Percentiles rank a stretch among this genome's conserved stretches.
phyloP scores from a whole-genome alignment of 2,888 invertebrate species.

The Tetragonisca angustula region DNA sequence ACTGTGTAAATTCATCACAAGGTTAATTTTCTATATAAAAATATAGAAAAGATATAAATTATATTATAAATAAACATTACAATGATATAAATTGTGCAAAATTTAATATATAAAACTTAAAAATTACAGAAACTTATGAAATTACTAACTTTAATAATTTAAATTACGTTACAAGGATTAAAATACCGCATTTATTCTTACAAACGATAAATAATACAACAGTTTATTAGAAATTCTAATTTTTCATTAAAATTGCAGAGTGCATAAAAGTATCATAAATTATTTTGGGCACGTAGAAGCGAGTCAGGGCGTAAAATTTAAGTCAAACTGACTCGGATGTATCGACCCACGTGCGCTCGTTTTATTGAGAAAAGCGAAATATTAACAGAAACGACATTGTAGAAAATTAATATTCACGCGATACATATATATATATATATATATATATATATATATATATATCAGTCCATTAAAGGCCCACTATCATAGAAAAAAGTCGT shows the following conservation, averaged over 20 bases:
- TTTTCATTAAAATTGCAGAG: background rate
- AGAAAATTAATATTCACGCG: background rate
- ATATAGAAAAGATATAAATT: too few relatives aligned
- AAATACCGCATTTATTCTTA: background rate
- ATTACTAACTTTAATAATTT: background rate
- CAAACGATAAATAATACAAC: background rate
- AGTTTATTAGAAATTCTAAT: background rate
- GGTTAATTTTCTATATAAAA: background rate
- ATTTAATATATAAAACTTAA: background rate
- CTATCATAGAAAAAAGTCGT: too few relatives aligned
- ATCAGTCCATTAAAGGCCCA: background rate
- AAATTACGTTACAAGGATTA: background rate
- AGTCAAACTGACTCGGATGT: background rate
- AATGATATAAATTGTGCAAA: too few relatives aligned
- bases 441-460: too few relatives aligned
- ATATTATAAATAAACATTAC: background rate
- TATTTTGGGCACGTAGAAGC: background rate
- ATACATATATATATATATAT: too few relatives aligned
- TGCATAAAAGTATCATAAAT: background rate
- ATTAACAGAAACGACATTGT: background rate
- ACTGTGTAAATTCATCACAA: background rate
- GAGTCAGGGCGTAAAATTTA: background rate
- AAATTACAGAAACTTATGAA: background rate
- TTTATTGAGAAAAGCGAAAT: background rate
- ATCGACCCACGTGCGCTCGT: background rate